phyloP scores from a whole-genome alignment of 2,797 vertebrate genomes.

The Poecilia wingei region DNA sequence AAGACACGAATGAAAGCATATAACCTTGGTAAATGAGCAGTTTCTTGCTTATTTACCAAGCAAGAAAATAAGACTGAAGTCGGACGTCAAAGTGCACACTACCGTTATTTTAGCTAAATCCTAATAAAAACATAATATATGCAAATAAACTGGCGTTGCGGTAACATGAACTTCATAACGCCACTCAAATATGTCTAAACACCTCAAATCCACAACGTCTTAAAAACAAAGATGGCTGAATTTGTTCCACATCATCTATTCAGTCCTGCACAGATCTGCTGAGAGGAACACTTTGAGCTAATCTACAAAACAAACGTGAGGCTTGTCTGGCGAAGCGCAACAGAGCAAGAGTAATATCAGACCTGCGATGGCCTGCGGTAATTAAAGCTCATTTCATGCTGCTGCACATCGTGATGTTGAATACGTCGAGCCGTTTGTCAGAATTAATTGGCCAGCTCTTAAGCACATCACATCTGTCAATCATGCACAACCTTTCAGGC shows the following conservation, averaged over 20 bases:
- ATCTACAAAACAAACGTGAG: conserved; percentile 37
- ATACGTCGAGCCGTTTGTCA: conserved; percentile 43
- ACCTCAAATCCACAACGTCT: background rate
- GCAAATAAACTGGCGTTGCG: background rate
- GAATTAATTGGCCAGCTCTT: conserved; percentile 41
- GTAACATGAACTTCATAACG: background rate
- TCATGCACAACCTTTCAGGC: conserved; percentile 26
- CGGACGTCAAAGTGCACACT: background rate
- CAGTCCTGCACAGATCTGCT: conserved; percentile 21
- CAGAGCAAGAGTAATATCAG: conserved; percentile 26
- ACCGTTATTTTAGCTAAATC: background rate
- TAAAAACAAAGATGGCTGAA: background rate
- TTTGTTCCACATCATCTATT: background rate
- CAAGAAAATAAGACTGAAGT: background rate
- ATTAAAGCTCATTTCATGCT: conserved; percentile 63
- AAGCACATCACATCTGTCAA: conserved; percentile 48
- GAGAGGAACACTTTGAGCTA: conserved; percentile 22
- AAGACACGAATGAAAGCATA: background rate
- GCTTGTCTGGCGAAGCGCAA: conserved; percentile 21
- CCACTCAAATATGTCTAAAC: background rate
- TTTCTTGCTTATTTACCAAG: background rate
- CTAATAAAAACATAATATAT: background rate
- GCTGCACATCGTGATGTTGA: conserved; percentile 34
- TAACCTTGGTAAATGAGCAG: too few species aligned
- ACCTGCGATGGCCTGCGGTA: conserved; percentile 37